These are phyloP conservation scores for Notoglanidium macrostoma DNA, from an alignment of 2,797 vertebrate species.

Conservation along the genomic window DNA sequence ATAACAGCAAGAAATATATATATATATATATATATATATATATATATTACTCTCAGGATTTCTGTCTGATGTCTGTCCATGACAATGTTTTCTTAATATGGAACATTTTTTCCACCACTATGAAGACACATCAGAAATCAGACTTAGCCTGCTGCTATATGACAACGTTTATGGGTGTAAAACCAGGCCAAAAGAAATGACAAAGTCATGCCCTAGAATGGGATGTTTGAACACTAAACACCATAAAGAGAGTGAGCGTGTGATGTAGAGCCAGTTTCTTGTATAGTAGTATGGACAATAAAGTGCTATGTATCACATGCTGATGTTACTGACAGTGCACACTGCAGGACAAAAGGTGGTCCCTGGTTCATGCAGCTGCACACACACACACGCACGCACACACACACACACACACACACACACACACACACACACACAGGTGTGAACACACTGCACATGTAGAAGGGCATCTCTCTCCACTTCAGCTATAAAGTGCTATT, in stretches of 20 bases:
- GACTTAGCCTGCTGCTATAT: constrained; percentile 31
- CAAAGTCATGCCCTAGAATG: constrained; percentile 34
- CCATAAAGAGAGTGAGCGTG: constrained; percentile 43
- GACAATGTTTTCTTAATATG: constrained; percentile 43
- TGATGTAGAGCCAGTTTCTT: constrained; percentile 48
- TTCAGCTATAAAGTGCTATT: background rate
- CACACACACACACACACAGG: background rate
- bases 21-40: no score
- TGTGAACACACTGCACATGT: constrained; percentile 34
- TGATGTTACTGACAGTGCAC: constrained; percentile 32
- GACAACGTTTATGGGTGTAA: constrained; percentile 23
- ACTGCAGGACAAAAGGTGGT: constrained; percentile 50
- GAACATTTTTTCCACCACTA: constrained; percentile 39
- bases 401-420: background rate
- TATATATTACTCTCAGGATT: constrained; percentile 3
- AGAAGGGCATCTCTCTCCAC: constrained; percentile 24
- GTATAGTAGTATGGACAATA: constrained; percentile 43
- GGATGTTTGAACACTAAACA: constrained; percentile 57
- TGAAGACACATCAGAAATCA: constrained; percentile 2
- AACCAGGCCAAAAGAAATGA: constrained; percentile 29
- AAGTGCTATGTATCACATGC: constrained; percentile 41
- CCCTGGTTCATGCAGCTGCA: constrained; percentile 61
- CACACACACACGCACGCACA: constrained; percentile 5
- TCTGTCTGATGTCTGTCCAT: constrained; percentile 34
- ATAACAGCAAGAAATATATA: background rate